Conservation (phyloP, 2,797 vertebrate species). For the Gadopsis bispinosus region DNA sequence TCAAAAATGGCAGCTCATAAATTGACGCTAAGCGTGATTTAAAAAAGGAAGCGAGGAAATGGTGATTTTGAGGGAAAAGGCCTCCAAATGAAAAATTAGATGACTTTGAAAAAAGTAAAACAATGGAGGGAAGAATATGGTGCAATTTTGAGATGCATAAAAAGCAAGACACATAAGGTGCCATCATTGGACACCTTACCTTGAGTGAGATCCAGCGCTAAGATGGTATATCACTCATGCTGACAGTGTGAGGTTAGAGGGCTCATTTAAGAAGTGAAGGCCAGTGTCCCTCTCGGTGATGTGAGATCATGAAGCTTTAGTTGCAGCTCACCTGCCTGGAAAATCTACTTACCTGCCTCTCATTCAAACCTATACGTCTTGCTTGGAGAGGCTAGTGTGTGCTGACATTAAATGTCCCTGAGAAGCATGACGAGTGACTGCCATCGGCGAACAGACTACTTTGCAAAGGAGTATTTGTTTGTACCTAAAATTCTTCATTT, state of each 20-base stretch:
- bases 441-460: neutral
- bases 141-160: slow-evolving; percentile 55
- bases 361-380: slow-evolving; percentile 50
- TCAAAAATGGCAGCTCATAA: slow-evolving; percentile 84
- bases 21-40: slow-evolving; percentile 64
- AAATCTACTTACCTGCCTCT: slow-evolving; percentile 59
- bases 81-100: slow-evolving; percentile 56
- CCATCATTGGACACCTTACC: slow-evolving; percentile 73
- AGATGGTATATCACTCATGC: slow-evolving; percentile 71
- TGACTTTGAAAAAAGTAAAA: slow-evolving; percentile 16
- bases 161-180: slow-evolving; percentile 61
- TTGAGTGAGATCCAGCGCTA: slow-evolving; percentile 67
- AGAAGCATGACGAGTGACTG: slow-evolving; percentile 35
- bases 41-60: slow-evolving; percentile 45
- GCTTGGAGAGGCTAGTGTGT: slow-evolving; percentile 39
- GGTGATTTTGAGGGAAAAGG: slow-evolving; percentile 45
- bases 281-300: slow-evolving; percentile 66
- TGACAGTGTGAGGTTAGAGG: slow-evolving; percentile 78
- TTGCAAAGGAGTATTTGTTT: slow-evolving; percentile 13
- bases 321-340: slow-evolving; percentile 72
- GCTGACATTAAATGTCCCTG: slow-evolving; percentile 54
- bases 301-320: slow-evolving; percentile 69
- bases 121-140: slow-evolving; percentile 30
- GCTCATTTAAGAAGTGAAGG: slow-evolving; percentile 78
- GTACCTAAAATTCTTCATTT: slow-evolving; percentile 4